Conservation (phyloP, 2,113 vertebrate species). For the Gobio gobio region DNA sequence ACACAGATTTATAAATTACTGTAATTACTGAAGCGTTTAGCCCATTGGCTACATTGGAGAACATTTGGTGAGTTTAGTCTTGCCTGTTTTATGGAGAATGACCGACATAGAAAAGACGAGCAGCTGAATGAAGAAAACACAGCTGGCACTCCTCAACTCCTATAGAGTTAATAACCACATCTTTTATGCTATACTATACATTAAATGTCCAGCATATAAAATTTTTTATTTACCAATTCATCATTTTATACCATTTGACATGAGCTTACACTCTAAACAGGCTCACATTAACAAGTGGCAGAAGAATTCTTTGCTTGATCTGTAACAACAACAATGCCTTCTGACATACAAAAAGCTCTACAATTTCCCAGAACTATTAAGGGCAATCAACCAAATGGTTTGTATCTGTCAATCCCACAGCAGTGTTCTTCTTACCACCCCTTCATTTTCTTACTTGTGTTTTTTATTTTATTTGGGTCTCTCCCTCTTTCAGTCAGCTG, state of each 20-base stretch:
- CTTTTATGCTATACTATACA: background rate
- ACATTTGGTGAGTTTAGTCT: background rate
- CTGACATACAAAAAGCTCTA: background rate
- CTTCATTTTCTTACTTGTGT: slow-evolving; percentile 16
- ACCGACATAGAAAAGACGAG: background rate
- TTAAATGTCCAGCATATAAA: no score
- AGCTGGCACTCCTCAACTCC: background rate
- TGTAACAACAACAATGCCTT: background rate
- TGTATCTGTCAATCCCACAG: slow-evolving; percentile 1
- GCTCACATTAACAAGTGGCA: background rate
- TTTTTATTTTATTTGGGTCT: background rate
- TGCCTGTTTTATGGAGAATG: background rate
- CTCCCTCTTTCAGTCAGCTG: background rate
- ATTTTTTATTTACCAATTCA: background rate
- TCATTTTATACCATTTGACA: background rate
- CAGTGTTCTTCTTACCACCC: background rate
- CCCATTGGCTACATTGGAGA: background rate
- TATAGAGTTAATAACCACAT: no score
- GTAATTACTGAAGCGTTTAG: background rate
- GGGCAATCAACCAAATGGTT: background rate
- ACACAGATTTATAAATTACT: background rate
- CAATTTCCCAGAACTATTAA: slow-evolving; percentile 17
- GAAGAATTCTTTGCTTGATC: background rate
- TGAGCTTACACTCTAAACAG: background rate
- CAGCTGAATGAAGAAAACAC: slow-evolving; percentile 18